These are phyloP conservation scores for Teleogryllus oceanicus DNA, from an alignment of 2,888 invertebrate genomes.

Conservation along the genomic window DNA sequence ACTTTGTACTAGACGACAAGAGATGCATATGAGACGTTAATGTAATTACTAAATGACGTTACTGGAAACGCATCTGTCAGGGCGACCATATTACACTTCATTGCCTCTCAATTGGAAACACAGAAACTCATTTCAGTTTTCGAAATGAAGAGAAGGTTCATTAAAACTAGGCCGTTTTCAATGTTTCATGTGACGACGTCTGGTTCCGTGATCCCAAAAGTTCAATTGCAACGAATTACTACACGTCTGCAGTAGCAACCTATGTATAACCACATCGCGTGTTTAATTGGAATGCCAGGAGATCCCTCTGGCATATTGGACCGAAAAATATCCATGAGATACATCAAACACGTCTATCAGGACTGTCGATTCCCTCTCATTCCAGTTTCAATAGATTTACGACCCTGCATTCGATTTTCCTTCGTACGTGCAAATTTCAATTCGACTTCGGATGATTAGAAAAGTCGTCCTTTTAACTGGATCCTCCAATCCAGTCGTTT, in stretches of 20 bases:
- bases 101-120: neutral
- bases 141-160: conserved; percentile 18
- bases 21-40: conserved; percentile 4
- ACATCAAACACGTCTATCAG: conserved; percentile 5
- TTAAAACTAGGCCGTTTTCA: neutral
- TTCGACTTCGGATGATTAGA: too few relatives aligned
- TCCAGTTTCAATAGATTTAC: neutral
- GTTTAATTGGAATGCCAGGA: neutral
- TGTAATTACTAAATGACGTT: neutral
- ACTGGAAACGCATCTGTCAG: conserved; percentile 1
- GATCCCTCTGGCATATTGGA: neutral
- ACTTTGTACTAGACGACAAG: neutral
- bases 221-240: neutral
- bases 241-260: neutral
- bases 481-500: too few relatives aligned
- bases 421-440: too few relatives aligned
- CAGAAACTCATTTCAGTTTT: neutral
- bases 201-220: neutral
- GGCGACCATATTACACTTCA: neutral
- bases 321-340: neutral
- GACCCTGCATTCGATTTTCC: neutral
- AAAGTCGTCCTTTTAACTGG: too few relatives aligned
- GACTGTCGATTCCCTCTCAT: neutral
- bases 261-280: neutral
- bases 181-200: conserved; percentile 6